Evolutionary conservation across 2,113 vertebrate genomes (phyloP).

Genomic region (Anarrhichthys ocellatus): DNA sequence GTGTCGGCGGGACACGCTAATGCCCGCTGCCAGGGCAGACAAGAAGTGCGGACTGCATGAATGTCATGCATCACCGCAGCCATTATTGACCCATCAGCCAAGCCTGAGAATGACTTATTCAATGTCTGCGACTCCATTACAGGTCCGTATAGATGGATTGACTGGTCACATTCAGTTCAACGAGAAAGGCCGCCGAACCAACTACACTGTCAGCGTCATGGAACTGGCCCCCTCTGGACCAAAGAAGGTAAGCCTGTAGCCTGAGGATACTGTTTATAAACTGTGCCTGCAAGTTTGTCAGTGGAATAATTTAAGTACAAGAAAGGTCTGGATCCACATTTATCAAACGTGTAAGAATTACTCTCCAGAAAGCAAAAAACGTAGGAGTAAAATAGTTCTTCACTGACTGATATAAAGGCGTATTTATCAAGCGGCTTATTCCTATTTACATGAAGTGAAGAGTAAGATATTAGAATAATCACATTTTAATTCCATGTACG

Average conservation of each 20-base stretch:
- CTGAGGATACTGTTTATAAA: background rate
- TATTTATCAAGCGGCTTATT: conserved; percentile 19
- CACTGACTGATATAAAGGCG: background rate
- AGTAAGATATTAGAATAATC: conserved; percentile 1
- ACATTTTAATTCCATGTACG: background rate
- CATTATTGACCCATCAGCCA: conserved; percentile 26
- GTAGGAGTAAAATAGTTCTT: background rate
- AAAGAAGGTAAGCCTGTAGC: conserved; percentile 87
- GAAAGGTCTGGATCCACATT: background rate
- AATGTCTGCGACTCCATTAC: conserved; percentile 37
- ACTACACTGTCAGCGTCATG: conserved; percentile 95
- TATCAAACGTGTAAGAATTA: background rate
- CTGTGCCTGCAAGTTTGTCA: background rate
- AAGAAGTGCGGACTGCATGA: background rate
- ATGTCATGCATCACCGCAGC: conserved; percentile 6
- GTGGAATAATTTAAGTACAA: conserved; percentile 4
- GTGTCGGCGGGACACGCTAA: conserved; percentile 23
- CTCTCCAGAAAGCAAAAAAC: background rate
- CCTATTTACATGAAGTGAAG: conserved; percentile 5
- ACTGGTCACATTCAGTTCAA: conserved; percentile 99
- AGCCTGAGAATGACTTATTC: background rate
- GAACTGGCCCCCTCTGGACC: conserved; percentile 94
- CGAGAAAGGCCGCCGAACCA: conserved; percentile 95
- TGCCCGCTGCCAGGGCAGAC: conserved; percentile 4
- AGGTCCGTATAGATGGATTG: conserved; percentile 95